Conservation (phyloP, 2,888 invertebrate genomes). For the Epinotia ramella region DNA sequence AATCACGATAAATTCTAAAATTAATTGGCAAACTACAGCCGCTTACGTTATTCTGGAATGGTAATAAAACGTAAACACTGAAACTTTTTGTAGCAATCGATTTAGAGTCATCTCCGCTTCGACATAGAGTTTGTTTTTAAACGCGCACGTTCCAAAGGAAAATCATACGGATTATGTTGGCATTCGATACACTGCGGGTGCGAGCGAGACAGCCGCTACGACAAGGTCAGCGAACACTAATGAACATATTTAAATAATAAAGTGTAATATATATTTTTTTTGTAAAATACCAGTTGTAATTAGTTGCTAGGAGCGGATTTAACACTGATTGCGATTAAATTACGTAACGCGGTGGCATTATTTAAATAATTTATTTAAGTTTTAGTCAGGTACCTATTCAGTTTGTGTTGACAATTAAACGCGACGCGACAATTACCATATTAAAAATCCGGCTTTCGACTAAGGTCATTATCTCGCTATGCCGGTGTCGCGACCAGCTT, state of each 20-base stretch:
- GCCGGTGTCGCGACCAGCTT: too few species aligned
- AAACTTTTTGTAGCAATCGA: slow-evolving; percentile 58
- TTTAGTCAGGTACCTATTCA: background rate
- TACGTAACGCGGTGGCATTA: slow-evolving; percentile 1
- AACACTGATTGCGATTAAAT: slow-evolving; percentile 2
- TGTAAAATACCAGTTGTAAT: slow-evolving; percentile 41
- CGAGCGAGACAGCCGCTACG: slow-evolving; percentile 62
- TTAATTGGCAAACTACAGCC: slow-evolving; percentile 36
- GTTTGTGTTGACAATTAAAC: background rate
- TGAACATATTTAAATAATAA: slow-evolving; percentile 55
- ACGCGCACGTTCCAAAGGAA: slow-evolving; percentile 62
- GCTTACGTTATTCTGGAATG: slow-evolving; percentile 55
- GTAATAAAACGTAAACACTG: slow-evolving; percentile 72
- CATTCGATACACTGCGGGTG: slow-evolving; percentile 58
- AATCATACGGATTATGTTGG: slow-evolving; percentile 72
- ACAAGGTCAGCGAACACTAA: slow-evolving; percentile 54
- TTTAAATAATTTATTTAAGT: background rate
- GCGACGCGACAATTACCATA: too few species aligned
- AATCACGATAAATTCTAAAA: slow-evolving; percentile 50
- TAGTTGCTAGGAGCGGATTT: slow-evolving; percentile 23
- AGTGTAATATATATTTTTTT: slow-evolving; percentile 43
- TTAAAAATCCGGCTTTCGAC: too few species aligned
- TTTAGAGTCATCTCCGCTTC: slow-evolving; percentile 55
- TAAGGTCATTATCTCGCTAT: too few species aligned
- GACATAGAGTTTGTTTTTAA: slow-evolving; percentile 57